A percentile compares a stretch with the other conserved stretches of the same genome.
Conservation (phyloP, 2,888 invertebrate species). For the Timema cristinae region DNA sequence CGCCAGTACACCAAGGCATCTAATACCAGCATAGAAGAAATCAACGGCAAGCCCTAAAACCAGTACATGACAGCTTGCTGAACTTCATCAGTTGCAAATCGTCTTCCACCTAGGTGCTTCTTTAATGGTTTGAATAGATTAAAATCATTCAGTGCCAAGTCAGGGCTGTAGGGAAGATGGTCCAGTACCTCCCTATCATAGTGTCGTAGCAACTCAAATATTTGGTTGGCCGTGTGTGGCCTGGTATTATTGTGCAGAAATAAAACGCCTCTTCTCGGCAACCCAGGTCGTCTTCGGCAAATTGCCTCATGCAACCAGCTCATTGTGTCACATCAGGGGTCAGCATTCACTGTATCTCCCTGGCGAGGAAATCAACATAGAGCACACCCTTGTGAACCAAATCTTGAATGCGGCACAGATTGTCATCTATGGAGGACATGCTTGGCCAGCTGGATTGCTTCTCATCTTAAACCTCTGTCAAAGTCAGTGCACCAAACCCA, state of each 20-base stretch:
- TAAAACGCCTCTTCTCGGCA: not conserved
- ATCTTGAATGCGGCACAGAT: no score
- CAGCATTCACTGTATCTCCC: not conserved
- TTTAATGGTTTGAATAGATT: not conserved
- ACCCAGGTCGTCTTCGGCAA: not conserved
- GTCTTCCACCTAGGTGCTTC: not conserved
- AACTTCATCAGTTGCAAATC: not conserved
- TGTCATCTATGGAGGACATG: not conserved
- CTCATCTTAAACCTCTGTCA: not conserved
- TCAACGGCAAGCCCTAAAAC: not conserved
- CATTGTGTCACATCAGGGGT: not conserved
- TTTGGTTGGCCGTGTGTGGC: not conserved
- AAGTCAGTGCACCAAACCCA: not conserved
- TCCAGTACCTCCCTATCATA: not conserved
- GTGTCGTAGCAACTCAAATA: not conserved
- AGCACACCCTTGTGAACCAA: not conserved
- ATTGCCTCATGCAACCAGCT: not conserved
- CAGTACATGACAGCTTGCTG: not conserved
- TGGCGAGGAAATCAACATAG: not conserved
- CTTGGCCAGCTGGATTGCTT: not conserved
- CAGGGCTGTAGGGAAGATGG: not conserved
- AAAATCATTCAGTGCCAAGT: not conserved
- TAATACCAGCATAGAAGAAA: not conserved
- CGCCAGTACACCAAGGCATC: not conserved
- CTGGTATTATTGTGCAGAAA: not conserved